Evolutionary conservation across 2,888 invertebrate genomes (phyloP).

Genomic region (Andrena praecox): DNA sequence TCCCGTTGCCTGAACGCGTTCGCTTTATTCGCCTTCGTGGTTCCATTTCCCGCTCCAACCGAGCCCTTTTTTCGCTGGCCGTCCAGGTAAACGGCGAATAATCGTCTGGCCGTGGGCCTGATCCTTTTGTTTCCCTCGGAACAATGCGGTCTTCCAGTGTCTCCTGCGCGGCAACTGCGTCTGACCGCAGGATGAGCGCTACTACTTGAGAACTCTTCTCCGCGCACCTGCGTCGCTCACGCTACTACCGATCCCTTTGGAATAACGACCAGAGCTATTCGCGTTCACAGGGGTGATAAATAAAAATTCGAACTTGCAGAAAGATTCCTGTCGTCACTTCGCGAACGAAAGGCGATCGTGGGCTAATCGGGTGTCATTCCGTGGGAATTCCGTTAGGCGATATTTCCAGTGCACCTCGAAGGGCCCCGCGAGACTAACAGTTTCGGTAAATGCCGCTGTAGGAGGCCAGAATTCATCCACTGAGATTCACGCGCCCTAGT

Average conservation of each 20-base stretch:
- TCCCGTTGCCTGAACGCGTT: constrained; percentile 46
- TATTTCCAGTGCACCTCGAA: constrained; percentile 12
- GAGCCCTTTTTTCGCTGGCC: constrained; percentile 62
- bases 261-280: too few species aligned
- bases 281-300: neutral
- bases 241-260: neutral
- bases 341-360: constrained; percentile 34
- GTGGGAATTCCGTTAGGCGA: constrained; percentile 37
- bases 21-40: constrained; percentile 56
- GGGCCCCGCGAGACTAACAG: constrained; percentile 28
- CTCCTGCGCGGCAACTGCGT: constrained; percentile 49
- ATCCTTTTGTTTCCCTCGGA: constrained; percentile 78
- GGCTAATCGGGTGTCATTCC: constrained; percentile 35
- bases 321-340: constrained; percentile 8
- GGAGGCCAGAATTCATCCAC: constrained; percentile 19
- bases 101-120: constrained; percentile 75
- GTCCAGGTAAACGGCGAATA: constrained; percentile 79
- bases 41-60: constrained; percentile 58
- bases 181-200: constrained; percentile 64
- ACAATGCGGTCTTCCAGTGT: constrained; percentile 73
- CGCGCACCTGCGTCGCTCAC: neutral
- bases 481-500: constrained; percentile 16
- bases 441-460: constrained; percentile 18
- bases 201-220: constrained; percentile 63
- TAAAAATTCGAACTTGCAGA: too few species aligned